These are phyloP conservation scores for Platycercus adscitus DNA, from an alignment of 2,113 vertebrate genomes.

Conservation along the genomic window DNA sequence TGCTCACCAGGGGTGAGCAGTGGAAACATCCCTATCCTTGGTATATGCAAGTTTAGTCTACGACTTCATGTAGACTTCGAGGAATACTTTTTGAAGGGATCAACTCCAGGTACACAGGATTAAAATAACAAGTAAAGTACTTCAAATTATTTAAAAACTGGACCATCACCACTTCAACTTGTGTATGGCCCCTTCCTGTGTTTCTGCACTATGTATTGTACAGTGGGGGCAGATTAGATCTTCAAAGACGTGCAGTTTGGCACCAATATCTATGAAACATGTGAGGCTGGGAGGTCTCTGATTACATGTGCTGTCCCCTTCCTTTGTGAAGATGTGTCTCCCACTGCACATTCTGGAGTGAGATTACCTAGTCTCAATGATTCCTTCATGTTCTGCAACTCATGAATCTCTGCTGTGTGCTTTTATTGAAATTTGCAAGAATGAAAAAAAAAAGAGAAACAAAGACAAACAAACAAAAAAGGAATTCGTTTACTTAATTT, in stretches of 20 bases:
- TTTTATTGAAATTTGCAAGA: not conserved
- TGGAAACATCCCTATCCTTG: rapidly evolving
- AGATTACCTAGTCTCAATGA: not conserved
- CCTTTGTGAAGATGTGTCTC: rapidly evolving
- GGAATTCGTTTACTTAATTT: not conserved
- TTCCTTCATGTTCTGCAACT: not conserved
- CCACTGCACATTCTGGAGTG: not conserved
- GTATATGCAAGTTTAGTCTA: not conserved
- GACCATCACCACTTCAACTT: not conserved
- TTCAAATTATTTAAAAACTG: not conserved
- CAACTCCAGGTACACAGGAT: rapidly evolving
- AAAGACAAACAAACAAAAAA: not conserved
- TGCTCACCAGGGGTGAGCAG: not conserved
- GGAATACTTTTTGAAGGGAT: not conserved
- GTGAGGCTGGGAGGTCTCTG: not conserved
- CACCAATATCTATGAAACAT: not conserved
- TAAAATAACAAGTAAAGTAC: not conserved
- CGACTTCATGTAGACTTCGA: not conserved
- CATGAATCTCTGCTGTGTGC: not conserved
- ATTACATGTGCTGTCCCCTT: rapidly evolving
- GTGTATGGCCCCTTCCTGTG: not conserved
- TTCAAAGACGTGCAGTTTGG: not conserved
- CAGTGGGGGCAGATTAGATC: not conserved
- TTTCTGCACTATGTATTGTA: not conserved
- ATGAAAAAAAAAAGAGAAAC: not conserved